Percentiles rank a stretch among this genome's conserved stretches.
phyloP scores from a whole-genome alignment of 2,888 invertebrate genomes.

The Bembecia ichneumoniformis region DNA sequence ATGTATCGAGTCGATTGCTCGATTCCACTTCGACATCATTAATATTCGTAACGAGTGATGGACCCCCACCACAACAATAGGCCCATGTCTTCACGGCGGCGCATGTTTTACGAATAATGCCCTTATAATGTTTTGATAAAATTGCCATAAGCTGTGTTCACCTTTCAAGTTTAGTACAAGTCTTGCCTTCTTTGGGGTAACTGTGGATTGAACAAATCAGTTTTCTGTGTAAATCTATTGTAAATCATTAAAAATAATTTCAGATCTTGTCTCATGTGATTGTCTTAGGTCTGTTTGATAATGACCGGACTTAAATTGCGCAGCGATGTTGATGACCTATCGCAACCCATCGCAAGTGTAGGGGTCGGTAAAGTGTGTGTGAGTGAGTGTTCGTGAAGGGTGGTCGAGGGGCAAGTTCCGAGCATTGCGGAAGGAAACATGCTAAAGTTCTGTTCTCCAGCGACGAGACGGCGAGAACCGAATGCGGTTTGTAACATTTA shows the following conservation, averaged over 20 bases:
- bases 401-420: not conserved
- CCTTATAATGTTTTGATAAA: slow-evolving; percentile 68
- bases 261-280: too few species aligned
- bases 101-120: slow-evolving; percentile 69
- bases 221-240: too few species aligned
- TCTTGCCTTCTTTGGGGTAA: slow-evolving; percentile 45
- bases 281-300: too few species aligned
- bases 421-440: slow-evolving; percentile 46
- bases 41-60: slow-evolving; percentile 63
- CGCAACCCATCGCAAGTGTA: not conserved
- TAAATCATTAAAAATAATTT: too few species aligned
- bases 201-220: slow-evolving; percentile 3
- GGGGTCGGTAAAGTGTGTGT: not conserved
- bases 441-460: slow-evolving; percentile 75
- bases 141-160: slow-evolving; percentile 49
- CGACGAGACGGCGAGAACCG: slow-evolving; percentile 65
- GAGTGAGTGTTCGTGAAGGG: not conserved
- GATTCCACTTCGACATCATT: slow-evolving; percentile 54
- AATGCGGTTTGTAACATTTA: slow-evolving; percentile 54
- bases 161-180: slow-evolving; percentile 47
- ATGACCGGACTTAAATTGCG: too few species aligned
- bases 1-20: not conserved
- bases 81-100: slow-evolving; percentile 49
- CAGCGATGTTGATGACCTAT: not conserved
- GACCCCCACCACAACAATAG: slow-evolving; percentile 58